These are phyloP conservation scores for Plebejus melissa DNA, from an alignment of 2,888 invertebrate species.

Conservation along the genomic window DNA sequence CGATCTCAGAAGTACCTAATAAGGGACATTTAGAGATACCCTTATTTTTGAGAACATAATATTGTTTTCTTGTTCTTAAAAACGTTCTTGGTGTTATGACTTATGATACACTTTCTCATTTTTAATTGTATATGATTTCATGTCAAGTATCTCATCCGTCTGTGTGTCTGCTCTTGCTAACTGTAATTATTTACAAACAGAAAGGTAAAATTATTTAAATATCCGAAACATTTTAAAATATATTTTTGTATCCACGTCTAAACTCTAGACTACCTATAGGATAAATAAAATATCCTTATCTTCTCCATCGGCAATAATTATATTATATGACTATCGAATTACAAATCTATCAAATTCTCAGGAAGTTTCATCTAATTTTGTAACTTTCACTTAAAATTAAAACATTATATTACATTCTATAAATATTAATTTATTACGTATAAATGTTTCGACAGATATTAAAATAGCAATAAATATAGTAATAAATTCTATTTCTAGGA, in stretches of 20 bases:
- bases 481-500: not conserved
- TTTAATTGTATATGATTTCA: too few relatives aligned
- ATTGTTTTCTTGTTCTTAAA: too few relatives aligned
- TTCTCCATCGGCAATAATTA: not conserved
- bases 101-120: too few relatives aligned
- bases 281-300: not conserved
- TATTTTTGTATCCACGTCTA: not conserved
- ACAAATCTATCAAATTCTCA: not conserved
- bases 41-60: too few relatives aligned
- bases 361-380: not conserved
- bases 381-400: slow-evolving; percentile 20
- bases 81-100: too few relatives aligned
- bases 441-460: not conserved
- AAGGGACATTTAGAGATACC: too few relatives aligned
- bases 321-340: not conserved
- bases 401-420: not conserved
- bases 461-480: slow-evolving; percentile 6
- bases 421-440: slow-evolving; percentile 11
- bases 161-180: too few relatives aligned
- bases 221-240: not conserved
- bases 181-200: too few relatives aligned
- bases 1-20: not conserved
- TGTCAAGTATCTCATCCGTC: too few relatives aligned
- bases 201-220: too few relatives aligned
- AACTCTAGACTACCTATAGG: not conserved